Conservation (phyloP, 2,113 vertebrate species). For the Misgurnus mizolepis region DNA sequence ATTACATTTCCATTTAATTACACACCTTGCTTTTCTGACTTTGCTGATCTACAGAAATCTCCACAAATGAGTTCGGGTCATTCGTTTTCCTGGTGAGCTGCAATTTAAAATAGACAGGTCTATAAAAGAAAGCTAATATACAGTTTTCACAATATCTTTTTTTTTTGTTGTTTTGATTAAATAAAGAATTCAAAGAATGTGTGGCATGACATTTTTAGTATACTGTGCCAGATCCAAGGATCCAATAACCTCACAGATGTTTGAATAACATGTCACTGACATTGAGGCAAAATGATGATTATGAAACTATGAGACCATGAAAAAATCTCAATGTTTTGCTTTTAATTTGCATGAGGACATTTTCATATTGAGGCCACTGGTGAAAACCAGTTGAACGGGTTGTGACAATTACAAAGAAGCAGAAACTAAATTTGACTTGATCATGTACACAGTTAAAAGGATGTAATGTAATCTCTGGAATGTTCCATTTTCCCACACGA, state of each 20-base stretch:
- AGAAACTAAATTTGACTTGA: slow-evolving; percentile 31
- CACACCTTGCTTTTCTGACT: slow-evolving; percentile 89
- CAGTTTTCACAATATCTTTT: background rate
- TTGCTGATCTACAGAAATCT: slow-evolving; percentile 80
- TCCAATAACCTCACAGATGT: background rate
- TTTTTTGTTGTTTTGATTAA: background rate
- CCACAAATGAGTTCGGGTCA: slow-evolving; percentile 83
- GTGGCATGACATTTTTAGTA: too few relatives aligned
- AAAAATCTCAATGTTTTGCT: background rate
- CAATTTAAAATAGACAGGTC: slow-evolving; percentile 15
- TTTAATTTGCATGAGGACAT: slow-evolving; percentile 19
- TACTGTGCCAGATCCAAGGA: background rate
- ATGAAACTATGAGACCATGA: background rate
- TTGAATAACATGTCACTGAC: background rate
- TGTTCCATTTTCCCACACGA: slow-evolving; percentile 27
- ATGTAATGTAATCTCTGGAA: slow-evolving; percentile 3
- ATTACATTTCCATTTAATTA: background rate
- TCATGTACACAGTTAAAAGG: background rate
- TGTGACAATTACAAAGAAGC: background rate
- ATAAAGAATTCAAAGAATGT: background rate
- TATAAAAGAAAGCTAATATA: background rate
- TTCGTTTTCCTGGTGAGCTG: slow-evolving; percentile 74
- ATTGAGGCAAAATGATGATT: background rate
- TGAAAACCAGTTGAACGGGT: slow-evolving; percentile 44
- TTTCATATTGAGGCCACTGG: slow-evolving; percentile 8